Conservation (phyloP, 2,888 invertebrate genomes). For the Cephus sareptanus region DNA sequence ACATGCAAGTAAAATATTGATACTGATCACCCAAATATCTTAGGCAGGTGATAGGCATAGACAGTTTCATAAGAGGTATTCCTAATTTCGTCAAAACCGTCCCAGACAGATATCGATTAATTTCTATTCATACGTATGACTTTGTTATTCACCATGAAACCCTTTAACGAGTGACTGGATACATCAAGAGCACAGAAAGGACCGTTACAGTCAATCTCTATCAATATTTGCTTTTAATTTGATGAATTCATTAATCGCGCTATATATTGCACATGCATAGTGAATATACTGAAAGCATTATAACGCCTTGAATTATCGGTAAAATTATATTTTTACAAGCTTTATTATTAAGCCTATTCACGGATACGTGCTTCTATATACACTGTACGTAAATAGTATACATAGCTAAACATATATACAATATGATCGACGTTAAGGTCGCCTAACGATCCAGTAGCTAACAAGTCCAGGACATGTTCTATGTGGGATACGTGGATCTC, state of each 20-base stretch:
- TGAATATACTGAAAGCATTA: background rate
- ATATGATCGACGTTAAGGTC: too few species aligned
- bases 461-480: too few species aligned
- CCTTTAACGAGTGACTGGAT: conserved; percentile 13
- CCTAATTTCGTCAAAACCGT: background rate
- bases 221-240: conserved; percentile 42
- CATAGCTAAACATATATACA: too few species aligned
- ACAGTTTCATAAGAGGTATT: background rate
- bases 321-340: background rate
- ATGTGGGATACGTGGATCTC: background rate
- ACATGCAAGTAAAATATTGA: background rate
- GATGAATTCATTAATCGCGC: conserved; percentile 35
- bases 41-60: background rate
- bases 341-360: background rate
- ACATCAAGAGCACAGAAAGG: background rate
- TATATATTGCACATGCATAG: background rate
- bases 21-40: background rate
- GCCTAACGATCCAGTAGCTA: too few species aligned
- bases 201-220: conserved; percentile 21
- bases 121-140: conserved; percentile 14
- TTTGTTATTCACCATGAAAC: conserved; percentile 14
- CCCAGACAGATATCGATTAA: conserved; percentile 11
- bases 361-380: too few species aligned
- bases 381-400: too few species aligned
- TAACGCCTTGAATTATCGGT: conserved; percentile 15